Evolutionary conservation across 1,140 invertebrate species (phyloP).

Genomic region (Drosophila kurseongensis): DNA sequence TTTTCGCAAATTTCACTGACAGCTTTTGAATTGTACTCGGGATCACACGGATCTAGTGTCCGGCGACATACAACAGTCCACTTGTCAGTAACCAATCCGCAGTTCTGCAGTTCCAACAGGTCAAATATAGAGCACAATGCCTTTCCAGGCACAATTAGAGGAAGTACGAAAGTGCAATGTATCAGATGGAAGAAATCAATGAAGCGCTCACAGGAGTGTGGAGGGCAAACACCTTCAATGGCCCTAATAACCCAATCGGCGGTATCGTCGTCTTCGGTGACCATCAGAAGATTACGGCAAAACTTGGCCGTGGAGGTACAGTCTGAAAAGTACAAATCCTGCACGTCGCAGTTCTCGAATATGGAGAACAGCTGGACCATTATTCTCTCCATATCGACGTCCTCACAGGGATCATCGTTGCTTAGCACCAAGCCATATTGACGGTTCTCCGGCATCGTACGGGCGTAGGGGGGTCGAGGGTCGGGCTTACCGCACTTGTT

Average conservation of each 20-base stretch:
- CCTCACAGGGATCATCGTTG: too few species aligned
- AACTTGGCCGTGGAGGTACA: too few species aligned
- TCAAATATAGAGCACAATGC: slow-evolving; percentile 28
- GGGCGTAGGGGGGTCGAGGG: too few species aligned
- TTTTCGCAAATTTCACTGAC: slow-evolving; percentile 19
- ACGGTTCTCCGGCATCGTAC: too few species aligned
- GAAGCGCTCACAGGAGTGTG: slow-evolving; percentile 25
- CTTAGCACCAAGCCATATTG: too few species aligned
- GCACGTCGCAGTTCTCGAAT: too few species aligned
- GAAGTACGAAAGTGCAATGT: slow-evolving; percentile 27
- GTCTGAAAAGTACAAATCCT: too few species aligned
- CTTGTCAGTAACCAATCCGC: slow-evolving; percentile 23
- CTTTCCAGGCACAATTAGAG: slow-evolving; percentile 21
- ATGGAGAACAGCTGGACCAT: too few species aligned
- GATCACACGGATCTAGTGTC: background rate
- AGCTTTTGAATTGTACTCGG: too few species aligned
- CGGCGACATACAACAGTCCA: slow-evolving; percentile 26
- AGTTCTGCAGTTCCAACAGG: slow-evolving; percentile 42
- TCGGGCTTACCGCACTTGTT: too few species aligned
- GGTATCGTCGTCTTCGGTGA: slow-evolving; percentile 31
- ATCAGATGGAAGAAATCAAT: slow-evolving; percentile 29
- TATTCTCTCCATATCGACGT: too few species aligned
- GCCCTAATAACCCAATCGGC: slow-evolving; percentile 40
- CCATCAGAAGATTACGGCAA: slow-evolving; percentile 16
- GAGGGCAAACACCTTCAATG: background rate